phyloP scores from a whole-genome alignment of 2,113 vertebrate species.

The Nothoprocta pentlandii region DNA sequence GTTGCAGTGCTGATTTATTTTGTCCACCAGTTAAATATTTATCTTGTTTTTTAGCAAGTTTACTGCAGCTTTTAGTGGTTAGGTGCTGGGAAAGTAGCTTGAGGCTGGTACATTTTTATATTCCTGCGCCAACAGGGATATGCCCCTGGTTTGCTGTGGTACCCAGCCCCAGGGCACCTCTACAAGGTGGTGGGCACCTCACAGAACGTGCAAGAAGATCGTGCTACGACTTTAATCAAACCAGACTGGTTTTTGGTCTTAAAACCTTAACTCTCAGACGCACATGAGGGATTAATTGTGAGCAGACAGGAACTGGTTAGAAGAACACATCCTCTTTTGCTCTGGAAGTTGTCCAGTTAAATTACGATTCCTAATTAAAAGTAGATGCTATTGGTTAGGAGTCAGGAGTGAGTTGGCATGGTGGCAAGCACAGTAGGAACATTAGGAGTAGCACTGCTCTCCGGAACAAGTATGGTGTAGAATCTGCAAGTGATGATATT shows the following conservation, averaged over 20 bases:
- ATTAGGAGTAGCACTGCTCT: not conserved
- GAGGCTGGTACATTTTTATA: accelerated
- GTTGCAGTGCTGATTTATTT: not conserved
- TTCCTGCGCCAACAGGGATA: not conserved
- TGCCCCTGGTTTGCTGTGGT: not conserved
- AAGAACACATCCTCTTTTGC: not conserved
- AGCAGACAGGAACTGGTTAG: not conserved
- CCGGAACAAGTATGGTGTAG: not conserved
- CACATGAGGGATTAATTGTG: accelerated
- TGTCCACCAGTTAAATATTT: not conserved
- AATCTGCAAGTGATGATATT: not conserved
- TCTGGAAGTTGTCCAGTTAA: not conserved
- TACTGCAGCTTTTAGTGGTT: not conserved
- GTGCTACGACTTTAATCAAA: not conserved
- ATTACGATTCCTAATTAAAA: constrained; percentile 25
- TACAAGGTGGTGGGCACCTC: not conserved
- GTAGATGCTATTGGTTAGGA: not conserved
- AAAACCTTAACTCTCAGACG: not conserved
- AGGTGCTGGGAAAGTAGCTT: not conserved
- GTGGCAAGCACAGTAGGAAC: not conserved
- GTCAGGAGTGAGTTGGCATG: not conserved
- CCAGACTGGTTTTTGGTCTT: not conserved
- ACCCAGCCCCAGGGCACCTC: not conserved
- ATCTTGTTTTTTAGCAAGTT: not conserved
- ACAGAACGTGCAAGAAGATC: not conserved